Base-by-base conservation (phyloP, 2,888 invertebrate genomes). In the Hecatera dysodea region DNA sequence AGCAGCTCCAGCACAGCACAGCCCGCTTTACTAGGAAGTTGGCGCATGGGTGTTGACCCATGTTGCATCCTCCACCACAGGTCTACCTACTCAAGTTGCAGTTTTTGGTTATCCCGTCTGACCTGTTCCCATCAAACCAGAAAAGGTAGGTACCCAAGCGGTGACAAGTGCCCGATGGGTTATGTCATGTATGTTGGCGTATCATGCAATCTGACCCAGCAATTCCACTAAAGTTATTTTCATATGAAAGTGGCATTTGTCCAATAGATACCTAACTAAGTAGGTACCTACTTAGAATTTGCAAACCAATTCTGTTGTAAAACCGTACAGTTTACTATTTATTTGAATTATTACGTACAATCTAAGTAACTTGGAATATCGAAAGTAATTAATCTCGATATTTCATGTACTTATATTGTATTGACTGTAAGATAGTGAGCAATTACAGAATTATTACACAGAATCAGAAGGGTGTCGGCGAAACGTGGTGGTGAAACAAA, bases 381-480 rank as follows among this genome's bases (percentile, higher is more conserved):
- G 2, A n/a, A 33, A 39, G 17, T 64, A 63, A 53, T 48, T 4
- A 19, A 19, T n/a, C n/a, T n/a, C n/a, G n/a, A n/a, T n/a, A n/a
- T n/a, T n/a, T n/a, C n/a, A n/a, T n/a, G n/a, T n/a, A n/a, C n/a
- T n/a, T 19, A 19, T 17, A 44, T 15, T 15, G 15, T 33, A 33
- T 8, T 33, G 0, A 50, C 4, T 46, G 15, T 39, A 33, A n/a
- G 22, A 19, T 48, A 33, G 22, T 22, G 46, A 44, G 1, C 39
- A n/a, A 60, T 72, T 39, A 61, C 11, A 48, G 42, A 57, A 78
- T 36, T 72, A 73, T 29, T 48, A 48, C 33, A 67, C 12, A 24
- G 29, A 56, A 75, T 64, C 36, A 39, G 5, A 55, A 29, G 50
- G 12, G 55, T 79, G 61, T 88, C 92, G 93, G 89, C 73, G 44